Evolutionary conservation across 2,113 vertebrate genomes (phyloP).

Genomic region (Cryptoleucopteryx plumbea): DNA sequence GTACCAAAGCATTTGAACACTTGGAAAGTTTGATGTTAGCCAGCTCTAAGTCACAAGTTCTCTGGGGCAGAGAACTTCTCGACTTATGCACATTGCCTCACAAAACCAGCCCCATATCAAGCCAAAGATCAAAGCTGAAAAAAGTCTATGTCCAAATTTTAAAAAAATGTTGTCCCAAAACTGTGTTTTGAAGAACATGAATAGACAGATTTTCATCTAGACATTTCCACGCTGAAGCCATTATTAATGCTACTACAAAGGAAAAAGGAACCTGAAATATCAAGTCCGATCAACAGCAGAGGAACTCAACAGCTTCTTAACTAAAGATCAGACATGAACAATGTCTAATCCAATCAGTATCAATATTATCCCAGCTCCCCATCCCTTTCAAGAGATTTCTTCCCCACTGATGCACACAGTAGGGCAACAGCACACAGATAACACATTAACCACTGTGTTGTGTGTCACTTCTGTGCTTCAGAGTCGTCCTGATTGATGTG

Average conservation of each 20-base stretch:
- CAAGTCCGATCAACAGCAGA: background rate
- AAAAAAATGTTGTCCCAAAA: background rate
- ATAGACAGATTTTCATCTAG: background rate
- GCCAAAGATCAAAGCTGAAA: background rate
- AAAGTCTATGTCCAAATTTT: background rate
- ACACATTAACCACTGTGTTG: background rate
- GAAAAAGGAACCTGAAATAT: background rate
- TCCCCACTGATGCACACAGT: background rate
- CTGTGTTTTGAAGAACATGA: background rate
- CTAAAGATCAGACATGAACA: slow-evolving; percentile 18
- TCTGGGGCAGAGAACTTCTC: background rate
- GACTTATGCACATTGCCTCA: background rate
- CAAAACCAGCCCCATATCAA: background rate
- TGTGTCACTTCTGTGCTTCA: background rate
- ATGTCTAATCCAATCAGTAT: slow-evolving; percentile 28
- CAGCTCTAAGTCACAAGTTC: background rate
- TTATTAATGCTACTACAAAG: background rate
- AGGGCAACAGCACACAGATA: background rate
- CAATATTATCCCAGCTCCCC: slow-evolving; percentile 2
- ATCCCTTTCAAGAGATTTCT: background rate
- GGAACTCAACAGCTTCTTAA: slow-evolving; percentile 12
- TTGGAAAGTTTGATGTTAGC: background rate
- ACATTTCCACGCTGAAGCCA: background rate
- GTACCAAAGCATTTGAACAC: background rate
- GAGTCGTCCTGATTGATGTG: background rate